A percentile compares a stretch with the other conserved stretches of the same genome.
Conservation (phyloP, 2,888 invertebrate genomes). For the Drosophila formosana region DNA sequence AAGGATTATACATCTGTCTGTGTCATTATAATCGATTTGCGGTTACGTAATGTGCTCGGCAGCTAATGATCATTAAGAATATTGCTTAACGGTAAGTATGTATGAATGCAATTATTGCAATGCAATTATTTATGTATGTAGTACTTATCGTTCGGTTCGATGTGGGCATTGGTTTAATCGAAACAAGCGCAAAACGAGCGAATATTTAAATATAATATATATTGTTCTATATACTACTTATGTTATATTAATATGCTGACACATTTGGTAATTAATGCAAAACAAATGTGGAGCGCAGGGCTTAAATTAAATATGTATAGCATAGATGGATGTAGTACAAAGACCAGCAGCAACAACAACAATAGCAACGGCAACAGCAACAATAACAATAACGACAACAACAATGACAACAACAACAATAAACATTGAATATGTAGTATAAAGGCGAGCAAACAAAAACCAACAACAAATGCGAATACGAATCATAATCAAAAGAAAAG, state of each 20-base stretch:
- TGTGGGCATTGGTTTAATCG: background rate
- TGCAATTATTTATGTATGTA: background rate
- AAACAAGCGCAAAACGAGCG: background rate
- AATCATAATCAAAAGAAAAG: background rate
- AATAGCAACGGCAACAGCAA: conserved; percentile 15
- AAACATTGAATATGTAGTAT: background rate
- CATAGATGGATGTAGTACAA: conserved; percentile 21
- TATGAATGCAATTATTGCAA: background rate
- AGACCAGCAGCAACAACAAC: conserved; percentile 30
- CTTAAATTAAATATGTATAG: conserved; percentile 34
- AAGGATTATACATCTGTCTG: background rate
- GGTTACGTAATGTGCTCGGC: background rate
- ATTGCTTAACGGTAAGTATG: background rate
- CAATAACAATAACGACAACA: conserved; percentile 34
- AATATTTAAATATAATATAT: background rate
- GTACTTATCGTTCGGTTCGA: background rate
- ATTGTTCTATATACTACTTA: background rate
- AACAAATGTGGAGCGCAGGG: conserved; percentile 30
- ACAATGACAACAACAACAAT: conserved; percentile 8
- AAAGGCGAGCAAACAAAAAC: conserved; percentile 39
- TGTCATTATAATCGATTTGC: background rate
- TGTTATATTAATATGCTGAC: background rate
- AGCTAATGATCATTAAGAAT: conserved; percentile 1
- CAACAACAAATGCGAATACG: background rate
- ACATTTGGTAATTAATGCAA: conserved; percentile 22